A percentile compares a stretch with the other conserved stretches of the same genome.
These are phyloP conservation scores for Meloe dianella DNA, from an alignment of 2,888 invertebrate genomes.

Conservation along the genomic window DNA sequence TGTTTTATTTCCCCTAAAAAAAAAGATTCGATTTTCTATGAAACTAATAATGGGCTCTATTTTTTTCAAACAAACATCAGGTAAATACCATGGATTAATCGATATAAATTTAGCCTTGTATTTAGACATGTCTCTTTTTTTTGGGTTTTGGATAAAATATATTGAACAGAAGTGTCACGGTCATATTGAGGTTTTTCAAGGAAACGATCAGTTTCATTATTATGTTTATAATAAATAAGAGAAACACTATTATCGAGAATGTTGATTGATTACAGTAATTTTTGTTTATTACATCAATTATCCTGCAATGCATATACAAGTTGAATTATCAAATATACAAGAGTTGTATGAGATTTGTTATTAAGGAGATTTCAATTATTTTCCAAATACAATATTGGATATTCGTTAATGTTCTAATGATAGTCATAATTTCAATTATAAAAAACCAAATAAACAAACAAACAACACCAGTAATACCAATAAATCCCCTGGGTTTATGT, in stretches of 20 bases:
- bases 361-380: not conserved
- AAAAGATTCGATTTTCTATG: not conserved
- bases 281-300: not conserved
- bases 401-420: too few relatives aligned
- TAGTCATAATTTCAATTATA: too few relatives aligned
- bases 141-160: not conserved
- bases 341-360: not conserved
- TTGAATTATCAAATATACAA: not conserved
- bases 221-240: conserved; percentile 4
- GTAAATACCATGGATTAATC: not conserved
- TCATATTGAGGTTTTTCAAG: conserved; percentile 10
- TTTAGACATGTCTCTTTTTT: not conserved
- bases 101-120: not conserved
- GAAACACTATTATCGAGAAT: not conserved
- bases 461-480: not conserved
- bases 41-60: not conserved
- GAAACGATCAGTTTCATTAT: conserved; percentile 6
- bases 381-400: not conserved
- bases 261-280: conserved; percentile 7
- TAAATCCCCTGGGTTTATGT: not conserved
- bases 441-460: not conserved
- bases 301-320: not conserved
- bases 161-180: conserved; percentile 5
- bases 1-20: not conserved
- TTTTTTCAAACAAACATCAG: not conserved